These are phyloP conservation scores for Tokudaia tokunoshimensis DNA, from an alignment of 2,797 vertebrate genomes.

Conservation along the genomic window DNA sequence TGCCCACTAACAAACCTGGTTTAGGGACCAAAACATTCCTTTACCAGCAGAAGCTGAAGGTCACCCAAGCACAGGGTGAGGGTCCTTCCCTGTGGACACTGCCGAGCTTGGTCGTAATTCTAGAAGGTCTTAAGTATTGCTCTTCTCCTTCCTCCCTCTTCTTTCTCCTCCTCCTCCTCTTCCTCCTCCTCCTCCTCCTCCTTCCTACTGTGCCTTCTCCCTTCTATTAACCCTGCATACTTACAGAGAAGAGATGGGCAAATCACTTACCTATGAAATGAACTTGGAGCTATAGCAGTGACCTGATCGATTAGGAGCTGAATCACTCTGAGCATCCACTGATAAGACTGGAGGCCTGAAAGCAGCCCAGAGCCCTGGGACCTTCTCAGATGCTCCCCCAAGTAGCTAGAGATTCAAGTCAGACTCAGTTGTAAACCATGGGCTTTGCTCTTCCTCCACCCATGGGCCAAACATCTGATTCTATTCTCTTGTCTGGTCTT, in stretches of 20 bases:
- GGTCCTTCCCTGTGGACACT: background rate
- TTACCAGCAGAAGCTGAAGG: background rate
- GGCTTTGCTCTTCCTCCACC: background rate
- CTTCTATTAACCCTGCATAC: background rate
- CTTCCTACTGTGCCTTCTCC: background rate
- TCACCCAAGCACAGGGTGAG: background rate
- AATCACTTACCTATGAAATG: background rate
- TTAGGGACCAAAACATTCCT: background rate
- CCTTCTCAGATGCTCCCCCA: background rate
- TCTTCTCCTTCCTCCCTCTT: background rate
- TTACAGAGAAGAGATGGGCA: conserved; percentile 24
- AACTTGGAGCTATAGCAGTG: background rate
- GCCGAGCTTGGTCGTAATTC: background rate
- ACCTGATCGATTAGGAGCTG: background rate
- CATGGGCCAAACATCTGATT: background rate
- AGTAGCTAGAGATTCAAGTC: background rate
- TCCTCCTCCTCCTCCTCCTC: background rate
- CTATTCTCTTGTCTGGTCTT: background rate
- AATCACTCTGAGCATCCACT: background rate
- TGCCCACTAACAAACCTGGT: background rate
- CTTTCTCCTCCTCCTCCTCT: rapidly evolving
- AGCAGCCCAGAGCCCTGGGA: background rate
- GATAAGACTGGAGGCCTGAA: background rate
- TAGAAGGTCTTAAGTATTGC: background rate
- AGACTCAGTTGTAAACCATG: background rate